These are phyloP conservation scores for Ptychochromis oligacanthus DNA, from an alignment of 2,113 vertebrate genomes.

Conservation along the genomic window DNA sequence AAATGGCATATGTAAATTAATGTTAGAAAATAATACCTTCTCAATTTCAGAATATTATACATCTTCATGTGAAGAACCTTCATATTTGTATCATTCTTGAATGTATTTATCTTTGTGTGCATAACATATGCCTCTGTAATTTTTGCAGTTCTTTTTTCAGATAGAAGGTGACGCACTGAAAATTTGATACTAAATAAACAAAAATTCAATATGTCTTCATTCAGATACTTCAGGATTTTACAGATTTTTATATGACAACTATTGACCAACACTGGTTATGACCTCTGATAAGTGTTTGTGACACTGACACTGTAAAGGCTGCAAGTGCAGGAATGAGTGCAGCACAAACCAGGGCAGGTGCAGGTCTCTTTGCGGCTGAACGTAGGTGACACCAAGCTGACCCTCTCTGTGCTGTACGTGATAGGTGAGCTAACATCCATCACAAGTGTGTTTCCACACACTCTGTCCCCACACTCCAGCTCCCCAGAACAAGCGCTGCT, in stretches of 20 bases:
- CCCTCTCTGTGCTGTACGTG: slow-evolving; percentile 90
- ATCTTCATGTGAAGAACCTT: neutral
- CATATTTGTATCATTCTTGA: neutral
- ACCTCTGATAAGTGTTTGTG: neutral
- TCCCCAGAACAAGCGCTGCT: slow-evolving; percentile 87
- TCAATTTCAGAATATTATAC: neutral
- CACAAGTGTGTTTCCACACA: slow-evolving; percentile 87
- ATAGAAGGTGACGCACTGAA: neutral
- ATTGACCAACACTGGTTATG: neutral
- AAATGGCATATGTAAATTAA: neutral
- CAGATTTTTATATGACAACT: neutral
- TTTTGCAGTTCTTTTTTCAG: neutral
- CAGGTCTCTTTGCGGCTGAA: slow-evolving; percentile 89
- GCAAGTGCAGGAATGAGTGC: neutral
- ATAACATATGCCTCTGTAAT: neutral
- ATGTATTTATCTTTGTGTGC: neutral
- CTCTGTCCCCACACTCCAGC: slow-evolving; percentile 89
- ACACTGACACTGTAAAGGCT: neutral
- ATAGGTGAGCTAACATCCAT: slow-evolving; percentile 85
- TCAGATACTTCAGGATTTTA: neutral
- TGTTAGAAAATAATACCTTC: neutral
- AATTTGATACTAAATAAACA: neutral
- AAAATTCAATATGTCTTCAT: neutral
- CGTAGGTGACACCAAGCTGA: slow-evolving; percentile 90
- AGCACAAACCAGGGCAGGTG: slow-evolving; percentile 87